Percentiles rank a stretch among this genome's conserved stretches.
Conservation (phyloP, 2,113 vertebrate species). For the Ardeotis arabs region DNA sequence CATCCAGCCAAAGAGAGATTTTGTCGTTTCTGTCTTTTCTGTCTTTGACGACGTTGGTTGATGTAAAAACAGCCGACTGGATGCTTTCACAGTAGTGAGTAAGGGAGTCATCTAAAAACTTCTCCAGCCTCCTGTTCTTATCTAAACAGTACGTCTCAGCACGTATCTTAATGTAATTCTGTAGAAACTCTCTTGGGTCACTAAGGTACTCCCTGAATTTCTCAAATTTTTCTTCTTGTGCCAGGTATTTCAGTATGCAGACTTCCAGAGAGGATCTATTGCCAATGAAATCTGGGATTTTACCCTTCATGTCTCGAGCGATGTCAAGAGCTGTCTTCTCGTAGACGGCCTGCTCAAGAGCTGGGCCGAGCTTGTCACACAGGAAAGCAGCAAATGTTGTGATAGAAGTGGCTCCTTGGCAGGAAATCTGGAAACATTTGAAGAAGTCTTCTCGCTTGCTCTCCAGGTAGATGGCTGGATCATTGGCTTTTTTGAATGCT, state of each 20-base stretch:
- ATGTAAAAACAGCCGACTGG: not conserved
- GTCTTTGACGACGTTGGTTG: conserved; percentile 21
- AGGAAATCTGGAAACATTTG: not conserved
- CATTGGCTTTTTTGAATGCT: conserved; percentile 59
- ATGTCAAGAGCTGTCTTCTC: conserved; percentile 57
- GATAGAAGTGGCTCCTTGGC: conserved; percentile 53
- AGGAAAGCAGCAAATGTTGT: conserved; percentile 69
- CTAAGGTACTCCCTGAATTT: conserved; percentile 67
- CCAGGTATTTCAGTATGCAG: conserved; percentile 73
- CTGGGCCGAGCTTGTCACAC: conserved; percentile 69
- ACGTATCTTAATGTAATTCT: conserved; percentile 43
- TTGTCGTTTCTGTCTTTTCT: conserved; percentile 18
- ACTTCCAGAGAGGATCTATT: conserved; percentile 76
- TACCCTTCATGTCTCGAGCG: conserved; percentile 54
- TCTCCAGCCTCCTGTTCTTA: not conserved
- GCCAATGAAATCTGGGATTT: conserved; percentile 60
- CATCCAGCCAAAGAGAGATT: conserved; percentile 62
- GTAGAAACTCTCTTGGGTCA: not conserved
- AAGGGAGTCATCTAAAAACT: not conserved
- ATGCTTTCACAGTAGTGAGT: not conserved
- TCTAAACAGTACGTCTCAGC: conserved; percentile 44
- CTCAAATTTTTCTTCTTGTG: conserved; percentile 73
- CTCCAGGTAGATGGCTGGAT: conserved; percentile 49
- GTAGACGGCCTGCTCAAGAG: not conserved
- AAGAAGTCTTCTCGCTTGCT: conserved; percentile 70